Base-by-base conservation (phyloP, 2,113 vertebrate species). In the Cettia cetti region DNA sequence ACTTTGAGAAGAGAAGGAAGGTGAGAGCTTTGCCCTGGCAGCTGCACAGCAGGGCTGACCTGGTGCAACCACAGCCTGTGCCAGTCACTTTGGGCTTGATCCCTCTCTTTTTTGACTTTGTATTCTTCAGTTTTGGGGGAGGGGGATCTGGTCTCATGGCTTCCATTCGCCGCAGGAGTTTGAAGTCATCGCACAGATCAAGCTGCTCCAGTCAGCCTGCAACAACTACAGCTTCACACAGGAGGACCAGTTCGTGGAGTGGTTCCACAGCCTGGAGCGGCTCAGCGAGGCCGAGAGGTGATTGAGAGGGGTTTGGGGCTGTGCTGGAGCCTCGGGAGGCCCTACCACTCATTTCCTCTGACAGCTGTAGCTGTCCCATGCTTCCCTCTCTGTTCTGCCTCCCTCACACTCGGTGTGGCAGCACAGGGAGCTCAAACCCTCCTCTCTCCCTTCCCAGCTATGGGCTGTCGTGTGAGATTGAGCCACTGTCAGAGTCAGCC, bases 1-100 rank as follows among this genome's bases (percentile, higher is more conserved):
- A 99, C 98, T 99, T 99, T 20, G 99, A 99, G 95, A 99, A 99
- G 97, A 98, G 99, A 82, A 98, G 99, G 91, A 99, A 99, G 99
- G 99, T 99, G 57, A 98, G 97, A 82, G 31, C 35, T 80, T 49
- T 52, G 10, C 5, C 15, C n/a, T 54, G 70, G 63, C 63, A n/a
- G 81, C 42, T 56, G 63, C 72, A 35, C 20, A 18, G 54, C 6
- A 15, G 35, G 49, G 56, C 39, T 63, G 66, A 14, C 47, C 30
- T 49, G 31, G 66, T 72, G 66, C 59, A 66, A 59, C 42, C 33
- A 26, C 19, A 64, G 49, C 4, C 56, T 72, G 19, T 37, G 56
- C 35, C 22, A 11, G n/a, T 69, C 53, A 4, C 61, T 56, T 60
- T 6, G 44, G 82, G 39, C n/a, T 50, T n/a, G 52, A 69, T 50